Percentiles rank a stretch among this genome's conserved stretches.
These are phyloP conservation scores for Sebastes aleutianus DNA, from an alignment of 2,797 vertebrate species.

Conservation along the genomic window DNA sequence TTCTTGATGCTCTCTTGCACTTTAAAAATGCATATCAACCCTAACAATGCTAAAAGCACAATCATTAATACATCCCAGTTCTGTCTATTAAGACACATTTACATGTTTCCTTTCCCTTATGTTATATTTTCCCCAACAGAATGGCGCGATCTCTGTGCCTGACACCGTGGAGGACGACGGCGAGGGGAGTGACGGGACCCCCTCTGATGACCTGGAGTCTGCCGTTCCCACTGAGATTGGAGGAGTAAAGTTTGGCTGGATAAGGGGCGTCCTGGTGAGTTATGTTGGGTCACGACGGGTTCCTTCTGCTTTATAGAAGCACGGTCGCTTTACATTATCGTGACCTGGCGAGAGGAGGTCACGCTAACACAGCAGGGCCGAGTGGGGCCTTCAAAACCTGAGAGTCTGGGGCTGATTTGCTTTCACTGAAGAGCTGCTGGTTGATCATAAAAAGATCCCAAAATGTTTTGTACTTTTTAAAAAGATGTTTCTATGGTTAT, in stretches of 20 bases:
- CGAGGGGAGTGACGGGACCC: slow-evolving; percentile 81
- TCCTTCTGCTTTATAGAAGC: slow-evolving; percentile 28
- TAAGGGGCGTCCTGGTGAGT: slow-evolving; percentile 98
- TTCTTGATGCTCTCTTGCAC: background rate
- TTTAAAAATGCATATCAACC: background rate
- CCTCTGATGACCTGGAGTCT: slow-evolving; percentile 85
- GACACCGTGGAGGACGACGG: slow-evolving; percentile 81
- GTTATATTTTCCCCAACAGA: slow-evolving; percentile 50
- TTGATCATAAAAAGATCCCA: background rate
- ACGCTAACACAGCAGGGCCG: background rate
- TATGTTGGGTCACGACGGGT: background rate
- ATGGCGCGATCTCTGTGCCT: slow-evolving; percentile 68
- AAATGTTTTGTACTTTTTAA: background rate
- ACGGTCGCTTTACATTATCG: background rate
- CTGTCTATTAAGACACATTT: background rate
- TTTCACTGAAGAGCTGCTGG: background rate
- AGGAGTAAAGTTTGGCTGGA: slow-evolving; percentile 95
- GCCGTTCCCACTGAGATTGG: slow-evolving; percentile 71
- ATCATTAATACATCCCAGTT: background rate
- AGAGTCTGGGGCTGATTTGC: background rate
- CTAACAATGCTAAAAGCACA: background rate
- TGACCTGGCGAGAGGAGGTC: background rate
- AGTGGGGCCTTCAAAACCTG: background rate
- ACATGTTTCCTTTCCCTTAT: background rate
- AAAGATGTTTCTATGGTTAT: background rate